These are phyloP conservation scores for Rafetus swinhoei DNA, from an alignment of 2,113 vertebrate genomes.

Conservation along the genomic window DNA sequence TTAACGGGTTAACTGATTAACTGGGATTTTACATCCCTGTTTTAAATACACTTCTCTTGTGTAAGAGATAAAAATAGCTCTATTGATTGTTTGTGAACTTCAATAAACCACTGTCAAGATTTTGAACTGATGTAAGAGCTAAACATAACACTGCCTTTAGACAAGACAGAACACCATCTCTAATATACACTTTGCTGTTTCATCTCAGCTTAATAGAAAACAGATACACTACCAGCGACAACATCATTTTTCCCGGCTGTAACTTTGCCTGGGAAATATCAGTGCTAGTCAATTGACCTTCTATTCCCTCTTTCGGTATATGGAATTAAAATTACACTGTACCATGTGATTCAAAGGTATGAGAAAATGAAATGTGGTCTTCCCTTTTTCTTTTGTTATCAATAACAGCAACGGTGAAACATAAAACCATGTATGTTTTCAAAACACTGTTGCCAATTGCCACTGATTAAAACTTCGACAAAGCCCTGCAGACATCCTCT, in stretches of 20 bases:
- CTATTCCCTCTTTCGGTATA: neutral
- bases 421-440: neutral
- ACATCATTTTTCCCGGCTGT: neutral
- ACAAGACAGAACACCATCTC: constrained; percentile 12
- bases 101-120: constrained; percentile 58
- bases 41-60: constrained; percentile 15
- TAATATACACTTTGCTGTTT: constrained; percentile 54
- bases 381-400: neutral
- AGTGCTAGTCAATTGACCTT: constrained; percentile 3
- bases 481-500: neutral
- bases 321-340: neutral
- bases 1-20: too few species aligned
- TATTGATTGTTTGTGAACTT: constrained; percentile 50
- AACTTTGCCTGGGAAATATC: constrained; percentile 32
- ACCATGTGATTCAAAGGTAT: neutral
- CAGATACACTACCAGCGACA: constrained; percentile 33
- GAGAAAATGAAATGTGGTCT: neutral
- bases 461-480: neutral
- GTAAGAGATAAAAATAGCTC: constrained; percentile 41
- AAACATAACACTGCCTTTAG: constrained; percentile 50
- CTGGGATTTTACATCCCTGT: too few species aligned
- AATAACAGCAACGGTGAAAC: neutral
- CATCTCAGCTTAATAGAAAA: constrained; percentile 62
- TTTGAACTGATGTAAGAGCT: constrained; percentile 46
- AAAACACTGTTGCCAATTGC: neutral